These are phyloP conservation scores for Diachasma alloeum DNA, from an alignment of 1,140 invertebrate genomes.

Conservation along the genomic window DNA sequence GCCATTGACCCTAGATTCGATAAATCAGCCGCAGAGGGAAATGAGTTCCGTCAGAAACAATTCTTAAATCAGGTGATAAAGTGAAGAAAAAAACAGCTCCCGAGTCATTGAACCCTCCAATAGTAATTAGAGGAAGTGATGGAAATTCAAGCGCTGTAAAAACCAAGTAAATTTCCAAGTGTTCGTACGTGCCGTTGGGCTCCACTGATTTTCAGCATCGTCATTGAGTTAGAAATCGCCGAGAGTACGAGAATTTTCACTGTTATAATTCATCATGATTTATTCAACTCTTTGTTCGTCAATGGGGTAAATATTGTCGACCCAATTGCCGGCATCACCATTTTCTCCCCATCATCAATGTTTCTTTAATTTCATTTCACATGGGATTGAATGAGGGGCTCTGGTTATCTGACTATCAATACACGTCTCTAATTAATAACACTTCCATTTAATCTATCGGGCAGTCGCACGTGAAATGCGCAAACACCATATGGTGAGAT, in stretches of 20 bases:
- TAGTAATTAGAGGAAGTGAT: background rate
- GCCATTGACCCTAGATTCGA: background rate
- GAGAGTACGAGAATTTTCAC: background rate
- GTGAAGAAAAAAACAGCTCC: background rate
- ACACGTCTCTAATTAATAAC: background rate
- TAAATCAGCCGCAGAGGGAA: background rate
- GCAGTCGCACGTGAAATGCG: background rate
- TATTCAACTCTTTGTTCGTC: background rate
- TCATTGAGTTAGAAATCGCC: conserved; percentile 21
- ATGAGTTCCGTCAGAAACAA: background rate
- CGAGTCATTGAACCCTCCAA: background rate
- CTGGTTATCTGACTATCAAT: background rate
- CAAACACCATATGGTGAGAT: conserved; percentile 16
- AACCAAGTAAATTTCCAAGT: background rate
- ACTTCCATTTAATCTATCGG: background rate
- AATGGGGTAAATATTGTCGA: too few relatives aligned
- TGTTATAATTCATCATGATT: background rate
- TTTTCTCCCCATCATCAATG: too few relatives aligned
- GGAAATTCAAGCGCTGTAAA: background rate
- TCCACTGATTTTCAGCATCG: conserved; percentile 17
- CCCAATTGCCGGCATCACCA: too few relatives aligned
- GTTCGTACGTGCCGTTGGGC: background rate
- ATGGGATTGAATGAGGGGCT: background rate
- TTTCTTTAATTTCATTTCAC: too few relatives aligned
- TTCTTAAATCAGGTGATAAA: background rate